These are phyloP conservation scores for Loriculus beryllinus DNA, from an alignment of 2,797 vertebrate species.

Conservation along the genomic window DNA sequence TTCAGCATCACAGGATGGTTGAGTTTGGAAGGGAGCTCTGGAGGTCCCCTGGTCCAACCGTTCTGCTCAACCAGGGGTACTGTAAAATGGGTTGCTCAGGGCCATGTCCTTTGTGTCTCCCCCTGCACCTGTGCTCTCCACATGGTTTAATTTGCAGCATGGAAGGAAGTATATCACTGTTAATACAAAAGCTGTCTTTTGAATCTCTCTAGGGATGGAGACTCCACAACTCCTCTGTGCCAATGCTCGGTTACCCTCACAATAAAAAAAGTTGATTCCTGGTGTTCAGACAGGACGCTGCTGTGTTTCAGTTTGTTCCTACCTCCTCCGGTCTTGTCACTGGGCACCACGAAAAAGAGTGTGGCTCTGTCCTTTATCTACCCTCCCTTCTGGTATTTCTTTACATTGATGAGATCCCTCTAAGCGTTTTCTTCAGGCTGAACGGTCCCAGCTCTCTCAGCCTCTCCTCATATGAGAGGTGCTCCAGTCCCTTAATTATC, in stretches of 20 bases:
- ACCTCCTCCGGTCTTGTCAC: background rate
- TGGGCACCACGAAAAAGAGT: background rate
- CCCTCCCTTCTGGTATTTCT: background rate
- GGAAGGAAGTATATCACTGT: background rate
- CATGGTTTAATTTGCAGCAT: background rate
- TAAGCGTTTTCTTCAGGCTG: background rate
- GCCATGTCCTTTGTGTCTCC: background rate
- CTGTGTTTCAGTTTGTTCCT: background rate
- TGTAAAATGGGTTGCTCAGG: background rate
- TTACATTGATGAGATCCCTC: background rate
- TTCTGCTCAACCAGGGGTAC: background rate
- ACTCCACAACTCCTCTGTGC: background rate
- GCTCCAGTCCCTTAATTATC: background rate
- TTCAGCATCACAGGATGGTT: background rate
- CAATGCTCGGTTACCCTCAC: background rate
- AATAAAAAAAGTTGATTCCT: background rate
- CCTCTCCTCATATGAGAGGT: accelerated
- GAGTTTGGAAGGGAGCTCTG: background rate
- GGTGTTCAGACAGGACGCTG: background rate
- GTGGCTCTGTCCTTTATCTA: background rate
- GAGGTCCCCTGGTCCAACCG: background rate
- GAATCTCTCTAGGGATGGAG: background rate
- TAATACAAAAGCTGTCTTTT: background rate
- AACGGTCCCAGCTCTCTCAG: background rate
- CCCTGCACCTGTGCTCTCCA: background rate